Base-by-base conservation (phyloP, 2,888 invertebrate species). In the Glaucopsyche alexis region DNA sequence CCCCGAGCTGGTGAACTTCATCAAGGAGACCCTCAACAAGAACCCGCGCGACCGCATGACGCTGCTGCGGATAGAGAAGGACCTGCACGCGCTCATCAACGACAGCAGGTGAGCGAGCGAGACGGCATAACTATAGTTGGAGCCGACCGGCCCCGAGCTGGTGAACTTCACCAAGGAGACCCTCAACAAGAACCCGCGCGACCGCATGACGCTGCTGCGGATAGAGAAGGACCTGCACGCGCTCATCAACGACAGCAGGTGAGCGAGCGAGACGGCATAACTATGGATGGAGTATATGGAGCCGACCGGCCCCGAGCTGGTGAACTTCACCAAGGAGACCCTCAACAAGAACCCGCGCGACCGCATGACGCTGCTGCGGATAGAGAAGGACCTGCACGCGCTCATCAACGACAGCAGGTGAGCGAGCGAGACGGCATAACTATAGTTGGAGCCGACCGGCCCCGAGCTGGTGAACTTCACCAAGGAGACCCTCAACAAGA, bases 261-360 rank as follows among this genome's bases (percentile, higher is more conserved):
- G 89, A 60, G 50, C 55, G 52, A n/a, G 7, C 19, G 14, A 19
- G 8, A 14, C 1, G 16, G 14, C 42, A 38, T 7, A 14, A 69
- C 29, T 49, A n/a, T n/a, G n/a, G n/a, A n/a, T n/a, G n/a, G n/a
- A n/a, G n/a, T n/a, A n/a, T n/a, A 75, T 81, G 7, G 90, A 91
- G 67, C 87, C 86, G 0, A 81, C 84, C 0, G 90, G 88, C 0
- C 95, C 96, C 4, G 98, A 99, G 85, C 91, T 99, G 77, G 96
- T 97, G 78, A 94, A 95, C 77, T 99, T 99, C 87, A 96, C 99
- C 76, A 96, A 96, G 75, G 97, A 97, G 78, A 98, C 98, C 0
- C 93, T 99, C 72, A 98, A 98, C 87, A 97, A 97, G 86, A 98
- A 97, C 87, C 94, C 96, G 52, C 97, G 98, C 82, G 99, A 99